A percentile compares a stretch with the other conserved stretches of the same genome.
phyloP scores from a whole-genome alignment of 1,140 invertebrate species.

The Drosophila seguyi region DNA sequence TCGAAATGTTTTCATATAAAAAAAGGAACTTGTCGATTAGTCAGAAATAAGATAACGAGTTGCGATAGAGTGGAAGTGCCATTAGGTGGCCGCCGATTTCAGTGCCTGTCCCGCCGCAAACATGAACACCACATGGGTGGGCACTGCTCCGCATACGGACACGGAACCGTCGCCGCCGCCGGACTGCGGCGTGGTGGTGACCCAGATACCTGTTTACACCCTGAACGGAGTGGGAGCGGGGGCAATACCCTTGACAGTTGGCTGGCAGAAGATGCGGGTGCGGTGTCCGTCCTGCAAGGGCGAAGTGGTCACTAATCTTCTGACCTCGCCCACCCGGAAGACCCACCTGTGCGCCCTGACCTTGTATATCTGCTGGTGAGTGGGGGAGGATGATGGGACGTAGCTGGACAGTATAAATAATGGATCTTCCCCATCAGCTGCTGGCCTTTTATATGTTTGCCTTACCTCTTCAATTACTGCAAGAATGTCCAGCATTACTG shows the following conservation, averaged over 20 bases:
- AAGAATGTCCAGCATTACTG: slow-evolving; percentile 89
- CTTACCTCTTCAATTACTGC: slow-evolving; percentile 89
- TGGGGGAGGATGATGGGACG: neutral
- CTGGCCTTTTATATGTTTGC: slow-evolving; percentile 88
- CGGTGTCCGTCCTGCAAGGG: slow-evolving; percentile 87
- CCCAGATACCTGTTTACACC: slow-evolving; percentile 76
- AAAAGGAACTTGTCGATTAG: slow-evolving; percentile 32
- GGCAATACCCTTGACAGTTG: slow-evolving; percentile 62
- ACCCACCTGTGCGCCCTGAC: slow-evolving; percentile 87
- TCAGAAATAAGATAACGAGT: slow-evolving; percentile 34
- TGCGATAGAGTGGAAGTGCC: slow-evolving; percentile 7
- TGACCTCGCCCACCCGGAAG: slow-evolving; percentile 86
- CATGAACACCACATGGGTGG: slow-evolving; percentile 40
- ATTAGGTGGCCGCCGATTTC: slow-evolving; percentile 27
- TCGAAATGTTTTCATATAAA: slow-evolving; percentile 21
- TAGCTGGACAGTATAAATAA: neutral
- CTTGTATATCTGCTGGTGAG: slow-evolving; percentile 85
- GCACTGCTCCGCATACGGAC: slow-evolving; percentile 7
- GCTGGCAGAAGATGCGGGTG: slow-evolving; percentile 84
- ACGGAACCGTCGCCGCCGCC: neutral
- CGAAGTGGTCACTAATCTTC: slow-evolving; percentile 86
- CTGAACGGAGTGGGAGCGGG: slow-evolving; percentile 23
- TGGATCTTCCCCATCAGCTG: slow-evolving; percentile 84
- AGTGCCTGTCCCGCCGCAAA: slow-evolving; percentile 31
- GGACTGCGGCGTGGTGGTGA: slow-evolving; percentile 69